Base-by-base conservation (phyloP, 37 sponge, comb jelly and placozoan species). In the Spongia lamella region DNA sequence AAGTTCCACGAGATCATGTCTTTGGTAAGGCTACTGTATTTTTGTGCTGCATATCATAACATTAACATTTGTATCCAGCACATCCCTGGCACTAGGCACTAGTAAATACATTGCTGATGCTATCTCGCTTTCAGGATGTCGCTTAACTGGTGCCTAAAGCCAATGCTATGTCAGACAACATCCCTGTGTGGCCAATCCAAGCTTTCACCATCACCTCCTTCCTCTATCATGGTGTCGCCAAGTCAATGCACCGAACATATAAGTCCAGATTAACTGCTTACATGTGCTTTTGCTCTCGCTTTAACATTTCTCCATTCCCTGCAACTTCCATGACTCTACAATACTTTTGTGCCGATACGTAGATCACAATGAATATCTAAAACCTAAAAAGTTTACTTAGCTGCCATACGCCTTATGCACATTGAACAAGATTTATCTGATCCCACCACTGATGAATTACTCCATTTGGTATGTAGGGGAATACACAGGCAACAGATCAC, bases 61-160 rank as follows among this genome's bases (percentile, higher is more conserved):
- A 68, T 53, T 52, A 32, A 22, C n/a, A 38, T 68, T 7, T 1
- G 30, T 15, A 32, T 56, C 17, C 29, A 20, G 16, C 79, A 78
- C 53, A 66, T 78, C 6, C 79, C 79, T n/a, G n/a, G n/a, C n/a
- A n/a, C n/a, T n/a, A 24, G 79, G 79, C 27, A 30, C 27, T 11
- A 29, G 5, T 26, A 78, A 78, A 29, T 16, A 6, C 11, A 31
- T 78, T 13, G 79, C 79, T 24, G 79, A 78, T 20, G 27, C 54
- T 33, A 56, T 78, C 79, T 7, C 79, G 79, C 32, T 20, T 55
- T 37, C 33, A 20, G 16, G 20, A 60, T 38, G 40, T 61, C 62
- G 40, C 22, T 26, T 16, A 14, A 17, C 49, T 40, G 32, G 76
- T 47, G 17, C 76, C 76, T 38, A 25, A 75, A 22, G 76, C 76